Base-by-base conservation (phyloP, 2,113 vertebrate species). In the Nymphicus hollandicus region DNA sequence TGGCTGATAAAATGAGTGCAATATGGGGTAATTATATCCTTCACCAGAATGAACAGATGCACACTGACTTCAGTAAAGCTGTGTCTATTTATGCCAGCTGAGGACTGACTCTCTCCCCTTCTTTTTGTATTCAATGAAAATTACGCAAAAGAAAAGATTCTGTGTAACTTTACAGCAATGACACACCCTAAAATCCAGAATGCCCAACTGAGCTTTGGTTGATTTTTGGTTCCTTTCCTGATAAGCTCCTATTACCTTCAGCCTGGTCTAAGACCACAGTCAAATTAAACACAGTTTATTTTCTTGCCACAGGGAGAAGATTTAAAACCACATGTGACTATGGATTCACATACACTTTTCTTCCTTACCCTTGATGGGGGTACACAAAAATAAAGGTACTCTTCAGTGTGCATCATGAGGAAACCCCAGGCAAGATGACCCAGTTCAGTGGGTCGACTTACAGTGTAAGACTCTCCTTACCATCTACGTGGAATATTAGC, bases 11-110 rank as follows among this genome's bases (percentile, higher is more conserved):
- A 96, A 93, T 86, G 60, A 95, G 39, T 91, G 92, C 82, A 93
- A 88, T 93, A 91, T 92, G 86, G 90, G 35, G 71, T 96, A 96
- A 96, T 90, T 91, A 96, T 56, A 91, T 86, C 65, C 76, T 95
- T 93, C 83, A 88, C 83, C 88, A 95, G 77, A 74, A 90, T 35
- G 91, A 95, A 95, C 72, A 91, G 90, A 95, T 96, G 93, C 69
- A 96, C 88, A 64, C 25, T 81, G 88, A 90, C 77, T 96, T 92
- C 83, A 95, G 65, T 69, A 68, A 90, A 90, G 80, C 90, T 94
- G 82, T n/a, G 73, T 78, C 85, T 93, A 17, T 81, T 96, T 74
- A 68, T 56, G 90, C 77, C 90, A 95, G 89, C 74, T 94, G 82
- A 93, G 79, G 39, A 90, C 35, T 0, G 1, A 71, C 55, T 83